These are phyloP conservation scores for Seriola dumerili DNA, from an alignment of 2,113 vertebrate species.

Conservation along the genomic window DNA sequence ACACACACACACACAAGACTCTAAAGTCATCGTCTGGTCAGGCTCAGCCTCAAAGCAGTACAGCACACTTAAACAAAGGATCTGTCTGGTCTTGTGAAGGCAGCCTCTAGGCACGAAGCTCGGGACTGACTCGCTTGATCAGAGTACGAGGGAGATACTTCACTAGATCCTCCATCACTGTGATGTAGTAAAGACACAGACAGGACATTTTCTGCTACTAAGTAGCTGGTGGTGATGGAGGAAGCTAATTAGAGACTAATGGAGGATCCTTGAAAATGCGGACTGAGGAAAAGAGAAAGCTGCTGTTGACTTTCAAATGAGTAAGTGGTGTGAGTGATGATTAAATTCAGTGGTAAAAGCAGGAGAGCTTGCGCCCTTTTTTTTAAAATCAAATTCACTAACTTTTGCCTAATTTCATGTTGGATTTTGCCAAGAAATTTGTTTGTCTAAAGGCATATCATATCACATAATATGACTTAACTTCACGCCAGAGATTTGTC, in stretches of 20 bases:
- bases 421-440: neutral
- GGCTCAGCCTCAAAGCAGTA: constrained; percentile 42
- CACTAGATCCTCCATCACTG: constrained; percentile 9
- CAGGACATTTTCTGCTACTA: constrained; percentile 13
- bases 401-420: constrained; percentile 16
- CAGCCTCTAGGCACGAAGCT: constrained; percentile 35
- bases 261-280: constrained; percentile 34
- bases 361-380: neutral
- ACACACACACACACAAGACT: neutral
- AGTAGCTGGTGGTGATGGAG: constrained; percentile 28
- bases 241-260: constrained; percentile 51
- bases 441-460: neutral
- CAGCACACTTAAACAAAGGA: constrained; percentile 40
- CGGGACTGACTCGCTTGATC: constrained; percentile 48
- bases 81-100: constrained; percentile 43
- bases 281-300: neutral
- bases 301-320: constrained; percentile 22
- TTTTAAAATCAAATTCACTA: constrained; percentile 20
- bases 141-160: constrained; percentile 33
- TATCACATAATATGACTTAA: neutral
- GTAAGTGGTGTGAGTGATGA: neutral
- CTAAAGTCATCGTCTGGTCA: constrained; percentile 40
- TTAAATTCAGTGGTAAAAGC: constrained; percentile 5
- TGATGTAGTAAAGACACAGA: constrained; percentile 9
- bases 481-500: neutral